Evolutionary conservation across 1,140 invertebrate species (phyloP).

Genomic region (Chymomyza costata): DNA sequence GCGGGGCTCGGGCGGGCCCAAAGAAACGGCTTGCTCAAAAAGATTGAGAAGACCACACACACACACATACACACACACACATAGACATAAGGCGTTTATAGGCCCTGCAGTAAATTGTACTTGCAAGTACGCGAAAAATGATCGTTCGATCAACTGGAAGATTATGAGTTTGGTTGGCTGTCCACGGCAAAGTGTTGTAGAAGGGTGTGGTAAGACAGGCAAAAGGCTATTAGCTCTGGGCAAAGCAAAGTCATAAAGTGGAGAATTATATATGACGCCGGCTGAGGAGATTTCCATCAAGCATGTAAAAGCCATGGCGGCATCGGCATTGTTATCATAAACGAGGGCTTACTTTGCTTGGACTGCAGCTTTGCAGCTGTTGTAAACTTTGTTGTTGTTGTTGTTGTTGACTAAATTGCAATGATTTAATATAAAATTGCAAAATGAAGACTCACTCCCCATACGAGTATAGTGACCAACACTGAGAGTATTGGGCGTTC

Average conservation of each 20-base stretch:
- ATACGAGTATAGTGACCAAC: too few relatives aligned
- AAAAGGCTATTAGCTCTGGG: constrained; percentile 24
- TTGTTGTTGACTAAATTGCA: constrained; percentile 46
- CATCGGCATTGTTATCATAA: constrained; percentile 57
- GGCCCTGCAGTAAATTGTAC: constrained; percentile 43
- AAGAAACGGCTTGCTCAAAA: background rate
- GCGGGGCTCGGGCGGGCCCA: constrained; percentile 3
- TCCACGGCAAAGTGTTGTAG: background rate
- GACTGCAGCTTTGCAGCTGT: background rate
- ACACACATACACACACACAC: background rate
- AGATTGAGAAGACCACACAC: constrained; percentile 34
- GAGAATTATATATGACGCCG: constrained; percentile 42
- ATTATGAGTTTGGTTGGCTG: too few relatives aligned
- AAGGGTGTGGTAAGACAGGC: constrained; percentile 8
- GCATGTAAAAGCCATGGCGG: constrained; percentile 63
- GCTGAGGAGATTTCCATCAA: constrained; percentile 14
- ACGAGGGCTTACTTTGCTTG: constrained; percentile 26
- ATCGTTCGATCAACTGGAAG: constrained; percentile 59
- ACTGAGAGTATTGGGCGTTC: too few relatives aligned
- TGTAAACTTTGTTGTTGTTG: background rate
- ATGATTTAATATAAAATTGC: constrained; percentile 60
- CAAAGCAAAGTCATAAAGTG: constrained; percentile 50
- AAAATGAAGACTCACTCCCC: constrained; percentile 65
- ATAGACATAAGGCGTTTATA: background rate
- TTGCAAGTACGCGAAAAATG: constrained; percentile 62